phyloP scores from a whole-genome alignment of 2,113 vertebrate genomes.

The Acrocephalus kingi region DNA sequence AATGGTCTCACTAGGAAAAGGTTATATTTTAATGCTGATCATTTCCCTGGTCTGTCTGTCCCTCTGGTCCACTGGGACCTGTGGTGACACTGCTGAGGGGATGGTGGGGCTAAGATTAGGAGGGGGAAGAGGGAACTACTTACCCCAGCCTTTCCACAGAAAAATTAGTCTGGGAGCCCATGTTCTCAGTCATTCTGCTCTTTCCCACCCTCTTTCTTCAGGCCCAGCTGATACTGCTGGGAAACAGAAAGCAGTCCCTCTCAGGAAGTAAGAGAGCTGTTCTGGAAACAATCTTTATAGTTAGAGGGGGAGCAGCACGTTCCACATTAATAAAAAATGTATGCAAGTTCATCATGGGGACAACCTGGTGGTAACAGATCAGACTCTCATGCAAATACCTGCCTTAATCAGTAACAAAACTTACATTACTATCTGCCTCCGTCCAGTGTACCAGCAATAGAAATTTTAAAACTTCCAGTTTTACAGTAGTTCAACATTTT shows the following conservation, averaged over 20 bases:
- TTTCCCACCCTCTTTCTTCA: neutral
- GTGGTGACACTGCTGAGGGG: neutral
- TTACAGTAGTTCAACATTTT: neutral
- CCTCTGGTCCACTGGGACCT: accelerated
- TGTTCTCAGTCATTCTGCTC: neutral
- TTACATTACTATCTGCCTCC: neutral
- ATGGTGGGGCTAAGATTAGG: neutral
- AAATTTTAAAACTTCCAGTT: neutral
- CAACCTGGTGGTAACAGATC: neutral
- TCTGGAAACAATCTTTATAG: neutral
- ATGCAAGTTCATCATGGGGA: neutral
- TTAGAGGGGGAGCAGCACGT: neutral
- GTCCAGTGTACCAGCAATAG: neutral
- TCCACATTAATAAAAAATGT: neutral
- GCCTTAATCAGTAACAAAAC: neutral
- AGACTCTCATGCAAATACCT: neutral
- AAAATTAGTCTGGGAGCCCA: neutral
- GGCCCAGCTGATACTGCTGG: neutral
- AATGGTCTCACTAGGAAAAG: neutral
- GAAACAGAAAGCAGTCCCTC: neutral
- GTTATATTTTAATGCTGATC: neutral
- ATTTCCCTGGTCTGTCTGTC: neutral
- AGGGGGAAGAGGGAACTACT: neutral
- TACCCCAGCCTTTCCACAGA: accelerated
- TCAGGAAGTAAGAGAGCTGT: neutral